Evolutionary conservation across 2,113 vertebrate species (phyloP), one percentile per base, ranked within the genome.

Genomic region (Macquaria ambigua): DNA sequence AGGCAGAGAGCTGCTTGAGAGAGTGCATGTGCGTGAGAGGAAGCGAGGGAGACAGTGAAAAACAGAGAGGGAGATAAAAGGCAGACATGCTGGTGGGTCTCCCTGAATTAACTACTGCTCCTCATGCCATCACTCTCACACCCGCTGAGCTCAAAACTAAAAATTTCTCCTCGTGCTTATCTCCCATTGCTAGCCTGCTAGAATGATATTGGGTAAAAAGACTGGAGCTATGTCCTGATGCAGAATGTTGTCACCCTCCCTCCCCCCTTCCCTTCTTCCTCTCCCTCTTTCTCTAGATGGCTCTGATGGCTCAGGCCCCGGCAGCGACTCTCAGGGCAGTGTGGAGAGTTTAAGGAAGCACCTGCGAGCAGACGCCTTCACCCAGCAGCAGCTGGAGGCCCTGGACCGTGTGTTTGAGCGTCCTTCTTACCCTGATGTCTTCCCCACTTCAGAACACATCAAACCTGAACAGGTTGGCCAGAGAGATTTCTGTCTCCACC

Each of bases 271-370:
- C 64, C 23, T 70, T 48, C 63, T 20, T 58, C 59, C 70, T 77
- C 66, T 74, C 8, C 21, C 4, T 34, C 23, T 75, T 70, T 70
- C 67, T 90, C 14, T 78, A 99, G 98, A 99, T 96, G 97, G 97
- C 84, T 98, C 98, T 48, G 98, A 99, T 96, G 98, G 98, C 93
- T 98, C 98, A 48, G 97, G 97, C 93, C 98, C 98, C 53, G 98
- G 98, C 14, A 98, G 98, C 94, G 98, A 99, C 93, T 98, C 98
- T 95, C 98, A 99, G 97, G 98, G 97, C 94, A 99, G 98, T 37
- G 98, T 99, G 96, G 98, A 99, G 96, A 99, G 97, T 97, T 97
- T 99, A 96, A 96, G 98, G 95, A 99, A 99, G 94, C 98, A 99
- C 96, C 97, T 99, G 97, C 95, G 98, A 92, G 98, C 98, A 28